Base-by-base conservation (phyloP, 2,888 invertebrate genomes). In the Anorthoa munda region DNA sequence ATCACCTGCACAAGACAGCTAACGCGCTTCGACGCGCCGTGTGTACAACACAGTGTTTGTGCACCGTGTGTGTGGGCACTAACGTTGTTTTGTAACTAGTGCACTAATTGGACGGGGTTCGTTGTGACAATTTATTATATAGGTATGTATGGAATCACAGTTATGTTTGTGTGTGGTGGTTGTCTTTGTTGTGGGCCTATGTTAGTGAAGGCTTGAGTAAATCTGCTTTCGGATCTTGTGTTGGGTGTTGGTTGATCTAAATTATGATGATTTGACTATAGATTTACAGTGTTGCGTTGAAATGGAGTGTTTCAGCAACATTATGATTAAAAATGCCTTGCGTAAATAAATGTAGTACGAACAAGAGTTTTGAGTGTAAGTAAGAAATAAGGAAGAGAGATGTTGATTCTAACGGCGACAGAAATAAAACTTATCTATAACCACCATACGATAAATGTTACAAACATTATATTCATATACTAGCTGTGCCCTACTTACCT, bases 1-100 rank as follows among this genome's bases (percentile, higher is more conserved):
- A 85, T 85, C 86, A 86, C 81, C 86, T 87, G 87, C 80, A 84
- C 75, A 81, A 86, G 86, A 87, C 87, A 85, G 81, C 72, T 77
- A 74, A 74, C 81, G 73, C 65, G 84, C 59, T 75, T 75, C 84
- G 64, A 81, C 79, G 81, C 76, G 72, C 66, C 61, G 66, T 60
- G 45, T 77, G 72, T 69, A 67, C 69, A 39, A 50, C 56, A 23
- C 56, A n/a, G 50, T 73, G 75, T 80, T 76, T 75, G 75, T 75
- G 63, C 76, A 31, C 60, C 51, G 69, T 72, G 77, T 75, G 59
- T 66, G 55, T 48, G 65, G 60, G 23, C 66, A 70, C 81, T 82
- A 86, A 77, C 74, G 74, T 84, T 84, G 86, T 86, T 81, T 77
- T 80, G 78, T 75, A 66, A 76, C 70, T 58, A 53, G n/a, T 60